phyloP scores from a whole-genome alignment of 1,140 invertebrate species.

The Pogonus chalceus region DNA sequence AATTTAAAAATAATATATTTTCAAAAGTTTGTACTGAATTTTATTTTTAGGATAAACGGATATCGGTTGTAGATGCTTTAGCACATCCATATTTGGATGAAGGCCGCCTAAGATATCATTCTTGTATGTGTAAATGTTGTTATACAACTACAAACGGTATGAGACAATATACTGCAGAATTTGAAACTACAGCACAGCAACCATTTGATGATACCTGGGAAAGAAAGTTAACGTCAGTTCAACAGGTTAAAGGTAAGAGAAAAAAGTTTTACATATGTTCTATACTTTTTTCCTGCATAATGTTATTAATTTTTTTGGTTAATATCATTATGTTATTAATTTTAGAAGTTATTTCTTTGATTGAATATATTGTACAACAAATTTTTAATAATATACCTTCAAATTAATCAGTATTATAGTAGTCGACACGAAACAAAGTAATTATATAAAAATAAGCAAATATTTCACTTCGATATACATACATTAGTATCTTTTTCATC shows the following conservation, averaged over 20 bases:
- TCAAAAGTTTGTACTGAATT: background rate
- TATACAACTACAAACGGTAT: slow-evolving; percentile 61
- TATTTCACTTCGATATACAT: too few species aligned
- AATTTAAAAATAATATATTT: background rate
- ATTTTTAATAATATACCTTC: too few species aligned
- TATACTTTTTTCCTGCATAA: too few species aligned
- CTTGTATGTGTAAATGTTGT: slow-evolving; percentile 99
- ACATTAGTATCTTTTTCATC: too few species aligned
- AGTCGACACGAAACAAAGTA: too few species aligned
- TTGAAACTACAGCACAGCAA: slow-evolving; percentile 81
- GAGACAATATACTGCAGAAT: slow-evolving; percentile 83
- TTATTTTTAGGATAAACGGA: slow-evolving; percentile 72
- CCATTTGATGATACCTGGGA: slow-evolving; percentile 93
- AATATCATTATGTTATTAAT: too few species aligned
- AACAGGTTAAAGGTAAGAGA: slow-evolving; percentile 82
- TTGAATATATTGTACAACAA: too few species aligned
- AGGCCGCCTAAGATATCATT: slow-evolving; percentile 94
- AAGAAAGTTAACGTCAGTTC: slow-evolving; percentile 79
- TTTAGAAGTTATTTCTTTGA: too few species aligned
- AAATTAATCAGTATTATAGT: too few species aligned
- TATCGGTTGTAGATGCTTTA: slow-evolving; percentile 87
- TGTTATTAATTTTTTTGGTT: too few species aligned
- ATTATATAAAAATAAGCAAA: too few species aligned
- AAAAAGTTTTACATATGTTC: slow-evolving; percentile 14
- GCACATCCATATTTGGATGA: slow-evolving; percentile 96